Conservation (phyloP, 2,113 vertebrate genomes). For the Calonectris borealis region DNA sequence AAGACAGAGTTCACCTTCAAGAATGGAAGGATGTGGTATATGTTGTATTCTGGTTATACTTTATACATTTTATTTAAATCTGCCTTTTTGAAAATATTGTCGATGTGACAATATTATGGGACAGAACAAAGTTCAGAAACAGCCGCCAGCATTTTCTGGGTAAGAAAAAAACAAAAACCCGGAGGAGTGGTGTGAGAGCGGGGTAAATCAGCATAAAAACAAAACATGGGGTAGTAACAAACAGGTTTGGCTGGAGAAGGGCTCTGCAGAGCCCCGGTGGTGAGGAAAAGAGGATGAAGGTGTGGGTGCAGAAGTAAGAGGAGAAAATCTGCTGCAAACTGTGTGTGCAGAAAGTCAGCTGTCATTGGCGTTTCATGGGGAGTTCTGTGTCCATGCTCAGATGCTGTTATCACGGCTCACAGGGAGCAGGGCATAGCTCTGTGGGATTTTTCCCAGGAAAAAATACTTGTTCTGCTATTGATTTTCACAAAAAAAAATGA, state of each 20-base stretch:
- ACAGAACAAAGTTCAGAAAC: neutral
- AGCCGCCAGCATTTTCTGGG: neutral
- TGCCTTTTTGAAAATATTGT: neutral
- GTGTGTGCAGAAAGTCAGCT: neutral
- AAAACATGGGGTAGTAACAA: neutral
- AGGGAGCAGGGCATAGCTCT: neutral
- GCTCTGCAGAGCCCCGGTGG: fast-evolving
- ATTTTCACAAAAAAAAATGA: neutral
- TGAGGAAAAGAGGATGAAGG: neutral
- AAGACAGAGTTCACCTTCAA: neutral
- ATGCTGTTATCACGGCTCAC: fast-evolving
- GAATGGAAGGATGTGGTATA: neutral
- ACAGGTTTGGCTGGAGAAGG: neutral
- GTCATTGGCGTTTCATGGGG: neutral
- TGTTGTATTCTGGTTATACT: neutral
- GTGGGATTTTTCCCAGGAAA: neutral
- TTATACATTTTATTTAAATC: neutral
- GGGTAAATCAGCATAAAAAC: neutral
- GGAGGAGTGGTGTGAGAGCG: fast-evolving
- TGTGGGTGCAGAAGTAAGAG: neutral
- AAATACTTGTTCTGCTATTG: neutral
- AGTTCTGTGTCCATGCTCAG: neutral
- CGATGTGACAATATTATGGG: neutral
- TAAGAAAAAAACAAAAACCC: neutral
- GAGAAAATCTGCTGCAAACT: neutral